These are phyloP conservation scores for Hypomecis atomaria DNA, from an alignment of 2,888 invertebrate species.

Conservation along the genomic window DNA sequence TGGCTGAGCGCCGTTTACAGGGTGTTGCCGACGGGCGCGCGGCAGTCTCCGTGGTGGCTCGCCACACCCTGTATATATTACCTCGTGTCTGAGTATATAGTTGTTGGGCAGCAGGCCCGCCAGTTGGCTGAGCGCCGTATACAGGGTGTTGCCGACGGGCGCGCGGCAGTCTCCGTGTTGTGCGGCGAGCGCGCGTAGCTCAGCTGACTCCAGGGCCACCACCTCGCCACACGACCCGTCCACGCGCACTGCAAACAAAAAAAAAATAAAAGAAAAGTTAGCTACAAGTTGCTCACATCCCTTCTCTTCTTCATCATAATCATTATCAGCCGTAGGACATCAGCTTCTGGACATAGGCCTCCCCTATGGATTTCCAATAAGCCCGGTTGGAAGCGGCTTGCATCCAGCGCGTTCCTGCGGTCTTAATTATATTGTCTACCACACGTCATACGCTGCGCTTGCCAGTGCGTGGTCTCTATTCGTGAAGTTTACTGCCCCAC, in stretches of 20 bases:
- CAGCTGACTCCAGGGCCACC: constrained; percentile 49
- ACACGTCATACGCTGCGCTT: no score
- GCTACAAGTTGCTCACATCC: no score
- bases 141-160: constrained; percentile 43
- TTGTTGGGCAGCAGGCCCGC: constrained; percentile 61
- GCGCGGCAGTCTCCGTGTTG: constrained; percentile 31
- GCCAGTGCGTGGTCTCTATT: no score
- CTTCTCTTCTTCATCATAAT: no score
- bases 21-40: constrained; percentile 34
- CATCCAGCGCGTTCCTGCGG: no score
- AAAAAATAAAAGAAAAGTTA: no score
- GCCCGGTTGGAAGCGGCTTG: no score
- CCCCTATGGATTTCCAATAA: no score
- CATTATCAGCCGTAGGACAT: no score
- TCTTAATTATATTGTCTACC: no score
- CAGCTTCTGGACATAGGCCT: no score
- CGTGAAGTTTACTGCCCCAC: no score
- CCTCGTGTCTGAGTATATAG: constrained; percentile 69
- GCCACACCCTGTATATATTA: constrained; percentile 32
- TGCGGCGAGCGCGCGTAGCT: constrained; percentile 32
- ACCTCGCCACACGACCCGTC: constrained; percentile 66
- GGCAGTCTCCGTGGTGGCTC: constrained; percentile 28
- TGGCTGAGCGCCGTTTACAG: constrained; percentile 50
- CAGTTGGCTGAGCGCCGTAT: constrained; percentile 57
- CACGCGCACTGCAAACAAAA: constrained; percentile 60